Base-by-base conservation (phyloP, 2,888 invertebrate genomes). In the Hypercompe scribonia region DNA sequence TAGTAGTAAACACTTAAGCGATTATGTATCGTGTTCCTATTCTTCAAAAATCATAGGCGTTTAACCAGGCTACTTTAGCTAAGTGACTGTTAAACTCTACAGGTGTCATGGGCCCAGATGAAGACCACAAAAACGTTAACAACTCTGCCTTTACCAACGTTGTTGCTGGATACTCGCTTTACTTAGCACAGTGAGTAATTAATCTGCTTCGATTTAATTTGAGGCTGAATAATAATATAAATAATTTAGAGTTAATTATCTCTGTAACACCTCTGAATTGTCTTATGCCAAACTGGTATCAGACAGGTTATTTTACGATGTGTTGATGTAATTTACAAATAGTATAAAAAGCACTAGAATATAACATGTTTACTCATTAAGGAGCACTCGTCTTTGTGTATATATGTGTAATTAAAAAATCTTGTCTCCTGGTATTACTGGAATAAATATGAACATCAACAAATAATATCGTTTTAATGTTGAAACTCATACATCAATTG, bases 91-190 rank as follows among this genome's bases (percentile, higher is more conserved):
- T 70, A 34, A 36, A 67, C 39, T 77, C 90, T 88, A 64, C 83
- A 96, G 96, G 95, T 89, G 96, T 97, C 8, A 97, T 97, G 96
- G 97, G 97, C 1, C 97, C 97, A 0, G 97, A 97, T 79, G 97
- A 97, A 92, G 96, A 96, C 85, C 96, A 96, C 83, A 90, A 86
- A 36, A 96, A 96, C 81, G 91, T 97, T 2, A 95, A 94, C 33
- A 96, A 97, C 76, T 96, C 96, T 8, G 96, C 92, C 0, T 97
- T 96, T 78, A 97, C 97, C 3, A 97, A 97, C 82, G 96, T 96
- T 0, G 94, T 96, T 0, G 96, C 96, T 54, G 96, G 96, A 58
- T 96, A 96, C 73, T 96, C 96, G 0, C 87, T 97, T 2, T 95
- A 96, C 81, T 94, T 96, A 81, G 96, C 96, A 34, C 93, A 96